Base-by-base conservation (phyloP, 2,888 invertebrate species). In the Phorcus lineatus region DNA sequence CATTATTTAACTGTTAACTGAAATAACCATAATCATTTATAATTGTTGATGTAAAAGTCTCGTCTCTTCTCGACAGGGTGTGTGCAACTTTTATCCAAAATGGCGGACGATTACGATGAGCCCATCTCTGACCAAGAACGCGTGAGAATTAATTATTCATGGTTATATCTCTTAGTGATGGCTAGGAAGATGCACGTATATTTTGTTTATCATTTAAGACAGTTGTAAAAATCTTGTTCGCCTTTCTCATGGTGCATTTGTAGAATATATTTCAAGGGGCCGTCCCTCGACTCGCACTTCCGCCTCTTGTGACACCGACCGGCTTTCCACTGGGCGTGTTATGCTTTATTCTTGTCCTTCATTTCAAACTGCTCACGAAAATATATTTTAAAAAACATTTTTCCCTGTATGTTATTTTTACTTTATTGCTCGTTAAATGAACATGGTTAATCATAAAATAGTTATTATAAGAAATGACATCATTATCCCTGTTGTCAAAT, bases 91-190 rank as follows among this genome's bases (percentile, higher is more conserved):
- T 22, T 52, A 80, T 75, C 62, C 86, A 90, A 89, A 85, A 90
- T 90, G 90, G 89, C 90, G 81, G 89, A 89, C 82, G 88, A 88
- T 57, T 84, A 83, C 80, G 89, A 87, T 40, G 90, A 91, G 55
- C 88, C 89, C 74, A 89, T 91, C 79, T 88, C 89, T 54, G 91
- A 90, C 74, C 86, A 87, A 81, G 90, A 91, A 80, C 88, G 87
- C 88, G 91, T 90, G 86, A 80, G 70, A 77, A 19, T 47, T 53
- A 77, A 67, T 28, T 24, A 7, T 24, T 62, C 24, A 62, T 28
- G 13, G 19, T 62, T 24, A 62, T 11, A 13, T 47, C 1, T 47
- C 47, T 9, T 47, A 13, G 47, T 47, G 47, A 47, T 11, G 47
- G 13, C 47, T 47, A 11, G 11, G 47, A 47, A 11, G 6, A 13